Base-by-base conservation (phyloP, 1,140 invertebrate genomes). In the Drosophila elegans region DNA sequence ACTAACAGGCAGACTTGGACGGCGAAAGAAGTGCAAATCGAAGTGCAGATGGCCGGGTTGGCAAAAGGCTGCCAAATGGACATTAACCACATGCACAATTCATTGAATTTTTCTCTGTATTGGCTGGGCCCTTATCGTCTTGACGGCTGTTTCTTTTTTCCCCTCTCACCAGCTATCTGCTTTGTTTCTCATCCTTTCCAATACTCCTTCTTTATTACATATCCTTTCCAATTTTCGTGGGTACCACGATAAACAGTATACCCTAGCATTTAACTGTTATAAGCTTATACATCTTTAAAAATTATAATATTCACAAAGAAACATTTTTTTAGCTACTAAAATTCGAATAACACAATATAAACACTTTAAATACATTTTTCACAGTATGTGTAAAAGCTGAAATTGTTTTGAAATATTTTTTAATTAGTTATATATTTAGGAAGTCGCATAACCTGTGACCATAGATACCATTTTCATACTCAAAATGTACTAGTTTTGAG, bases 21-120 rank as follows among this genome's bases (percentile, higher is more conserved):
- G 13, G 49, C 36, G 21, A 57, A 71, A 49, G 52, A 66, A 79
- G 59, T 82, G 61, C 55, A 76, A 81, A 77, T 88, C 74, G 71
- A 79, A 75, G 66, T 71, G 79, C 81, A 76, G 51, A 72, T 72
- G 48, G 45, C 48, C 59, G 46, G 48, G 45, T 42, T 42, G 60
- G 51, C 55, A 78, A 78, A 71, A 86, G 61, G 54, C 60, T 71
- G 62, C 68, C 61, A 85, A 85, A 81, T 78, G 82, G 55, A 69
- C 82, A 78, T 85, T 75, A 81, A 78, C 82, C 82, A 81, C 80
- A 84, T 77, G 81, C 77, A 68, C 49, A 69, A 66, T 57, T 78
- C 81, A 67, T 84, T 80, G 64, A 71, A 75, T 71, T 56, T 68
- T 46, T 36, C 38, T 46, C 44, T 42, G 48, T 62, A 25, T 60